Conservation (phyloP, 2,113 vertebrate species). For the Prunella himalayana region DNA sequence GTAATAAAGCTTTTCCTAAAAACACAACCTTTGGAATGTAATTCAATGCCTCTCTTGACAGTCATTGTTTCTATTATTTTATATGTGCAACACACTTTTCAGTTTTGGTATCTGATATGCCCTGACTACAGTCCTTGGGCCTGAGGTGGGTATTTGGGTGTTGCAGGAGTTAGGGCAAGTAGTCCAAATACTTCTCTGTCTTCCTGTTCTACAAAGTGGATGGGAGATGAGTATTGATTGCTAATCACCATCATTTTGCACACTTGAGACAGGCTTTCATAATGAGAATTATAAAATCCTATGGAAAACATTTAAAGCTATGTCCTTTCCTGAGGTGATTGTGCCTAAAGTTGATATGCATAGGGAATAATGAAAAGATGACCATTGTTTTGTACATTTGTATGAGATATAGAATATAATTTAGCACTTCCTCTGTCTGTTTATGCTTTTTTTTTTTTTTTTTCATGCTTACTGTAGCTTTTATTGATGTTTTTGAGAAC, state of each 20-base stretch:
- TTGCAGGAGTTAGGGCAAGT: neutral
- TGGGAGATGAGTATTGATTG: neutral
- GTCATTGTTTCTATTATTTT: neutral
- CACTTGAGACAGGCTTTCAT: neutral
- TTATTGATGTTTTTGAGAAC: conserved; percentile 22
- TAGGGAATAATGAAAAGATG: neutral
- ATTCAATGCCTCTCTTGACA: neutral
- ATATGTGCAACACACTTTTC: rapidly evolving
- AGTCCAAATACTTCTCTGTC: neutral
- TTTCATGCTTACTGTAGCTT: neutral
- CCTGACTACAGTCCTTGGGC: neutral
- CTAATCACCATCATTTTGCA: neutral
- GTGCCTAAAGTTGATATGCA: neutral
- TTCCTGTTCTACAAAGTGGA: neutral
- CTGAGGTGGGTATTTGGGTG: neutral
- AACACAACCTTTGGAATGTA: neutral
- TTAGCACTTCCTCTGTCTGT: neutral
- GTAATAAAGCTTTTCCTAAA: neutral
- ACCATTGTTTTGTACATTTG: neutral
- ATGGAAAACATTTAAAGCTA: neutral
- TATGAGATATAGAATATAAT: neutral
- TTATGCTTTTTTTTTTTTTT: neutral
- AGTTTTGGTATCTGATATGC: neutral
- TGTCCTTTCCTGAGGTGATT: neutral
- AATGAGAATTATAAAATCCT: neutral